Evolutionary conservation across 2,113 vertebrate genomes (phyloP).

Genomic region (Acrocephalus arundinaceus): DNA sequence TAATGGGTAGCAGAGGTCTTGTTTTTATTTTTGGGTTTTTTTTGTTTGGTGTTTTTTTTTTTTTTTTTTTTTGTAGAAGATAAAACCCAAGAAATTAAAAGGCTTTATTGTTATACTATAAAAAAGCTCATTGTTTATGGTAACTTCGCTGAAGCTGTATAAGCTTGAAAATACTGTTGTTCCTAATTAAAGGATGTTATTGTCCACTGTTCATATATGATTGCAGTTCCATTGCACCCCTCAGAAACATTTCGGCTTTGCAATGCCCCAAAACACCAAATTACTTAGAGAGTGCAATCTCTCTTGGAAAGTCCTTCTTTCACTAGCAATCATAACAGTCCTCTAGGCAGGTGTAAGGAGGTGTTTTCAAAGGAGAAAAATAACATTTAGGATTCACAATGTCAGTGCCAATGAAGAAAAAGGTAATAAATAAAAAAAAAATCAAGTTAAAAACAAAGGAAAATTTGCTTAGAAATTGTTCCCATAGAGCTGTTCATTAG

Average conservation of each 20-base stretch:
- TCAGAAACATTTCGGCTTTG: slow-evolving; percentile 9
- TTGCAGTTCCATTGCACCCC: neutral
- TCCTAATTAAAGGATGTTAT: slow-evolving; percentile 16
- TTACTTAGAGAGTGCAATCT: neutral
- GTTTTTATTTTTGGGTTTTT: no score
- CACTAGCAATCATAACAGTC: neutral
- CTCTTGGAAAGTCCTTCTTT: neutral
- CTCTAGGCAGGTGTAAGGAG: neutral
- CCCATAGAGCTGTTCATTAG: neutral
- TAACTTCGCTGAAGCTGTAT: slow-evolving; percentile 32
- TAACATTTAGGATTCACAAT: neutral
- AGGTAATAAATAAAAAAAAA: neutral
- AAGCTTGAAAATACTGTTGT: slow-evolving; percentile 25
- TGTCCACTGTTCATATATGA: neutral
- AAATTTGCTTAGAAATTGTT: neutral
- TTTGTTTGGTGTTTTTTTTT: no score
- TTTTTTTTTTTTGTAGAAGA: neutral
- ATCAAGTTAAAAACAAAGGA: neutral
- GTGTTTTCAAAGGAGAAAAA: neutral
- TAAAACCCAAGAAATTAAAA: slow-evolving; percentile 35
- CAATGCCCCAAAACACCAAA: neutral
- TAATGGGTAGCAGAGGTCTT: neutral
- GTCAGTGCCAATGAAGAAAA: neutral
- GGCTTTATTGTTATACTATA: slow-evolving; percentile 20
- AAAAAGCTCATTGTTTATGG: slow-evolving; percentile 46